A percentile compares a stretch with the other conserved stretches of the same genome.
These are phyloP conservation scores for Lacerta viridis DNA, from an alignment of 2,797 vertebrate genomes.

Conservation along the genomic window DNA sequence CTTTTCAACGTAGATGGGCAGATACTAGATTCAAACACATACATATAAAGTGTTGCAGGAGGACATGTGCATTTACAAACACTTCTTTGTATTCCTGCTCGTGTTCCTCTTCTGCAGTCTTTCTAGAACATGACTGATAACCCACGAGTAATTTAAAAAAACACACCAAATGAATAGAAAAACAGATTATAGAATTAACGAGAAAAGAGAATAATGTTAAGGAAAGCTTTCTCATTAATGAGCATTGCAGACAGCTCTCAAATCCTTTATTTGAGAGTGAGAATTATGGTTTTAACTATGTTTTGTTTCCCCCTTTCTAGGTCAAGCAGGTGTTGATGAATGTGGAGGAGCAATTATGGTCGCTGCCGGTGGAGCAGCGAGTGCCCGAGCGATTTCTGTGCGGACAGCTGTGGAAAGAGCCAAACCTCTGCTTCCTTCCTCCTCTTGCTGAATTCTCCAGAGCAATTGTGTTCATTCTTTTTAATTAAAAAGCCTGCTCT, in stretches of 20 bases:
- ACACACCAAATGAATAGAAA: background rate
- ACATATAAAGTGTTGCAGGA: background rate
- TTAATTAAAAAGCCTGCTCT: background rate
- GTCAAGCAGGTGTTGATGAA: constrained; percentile 49
- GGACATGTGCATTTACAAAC: background rate
- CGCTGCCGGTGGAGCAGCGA: background rate
- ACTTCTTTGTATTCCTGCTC: background rate
- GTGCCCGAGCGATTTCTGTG: background rate
- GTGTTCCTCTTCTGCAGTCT: background rate
- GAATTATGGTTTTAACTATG: constrained; percentile 42
- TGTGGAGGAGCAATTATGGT: constrained; percentile 30
- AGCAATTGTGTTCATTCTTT: fast-evolving
- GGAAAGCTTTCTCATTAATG: constrained; percentile 38
- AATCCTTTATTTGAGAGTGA: constrained; percentile 30
- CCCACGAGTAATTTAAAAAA: background rate
- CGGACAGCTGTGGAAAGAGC: constrained; percentile 40
- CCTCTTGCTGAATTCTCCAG: background rate
- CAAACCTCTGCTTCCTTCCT: background rate
- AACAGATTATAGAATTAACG: constrained; percentile 41
- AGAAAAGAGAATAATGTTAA: constrained; percentile 25
- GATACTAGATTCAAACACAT: background rate
- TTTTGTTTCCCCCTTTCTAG: constrained; percentile 58
- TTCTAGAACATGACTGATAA: constrained; percentile 15
- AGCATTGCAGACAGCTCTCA: constrained; percentile 11
- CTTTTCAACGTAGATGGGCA: background rate